Evolutionary conservation across 2,113 vertebrate genomes (phyloP).

Genomic region (Cyanoderma ruficeps): DNA sequence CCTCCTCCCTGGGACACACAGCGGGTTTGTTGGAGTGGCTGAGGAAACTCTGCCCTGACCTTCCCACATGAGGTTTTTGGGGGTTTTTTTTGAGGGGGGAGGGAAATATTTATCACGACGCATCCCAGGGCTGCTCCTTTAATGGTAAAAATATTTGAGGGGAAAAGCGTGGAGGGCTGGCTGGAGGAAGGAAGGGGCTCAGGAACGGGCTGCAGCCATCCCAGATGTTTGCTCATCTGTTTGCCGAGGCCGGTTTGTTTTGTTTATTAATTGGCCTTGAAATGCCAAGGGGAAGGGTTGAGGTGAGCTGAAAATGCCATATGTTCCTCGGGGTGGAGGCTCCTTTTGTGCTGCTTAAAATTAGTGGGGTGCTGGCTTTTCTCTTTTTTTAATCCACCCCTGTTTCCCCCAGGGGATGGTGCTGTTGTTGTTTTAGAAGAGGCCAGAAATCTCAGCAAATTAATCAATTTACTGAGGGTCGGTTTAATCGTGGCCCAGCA

Average conservation of each 20-base stretch:
- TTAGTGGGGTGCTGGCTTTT: conserved; percentile 1
- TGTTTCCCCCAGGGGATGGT: not conserved
- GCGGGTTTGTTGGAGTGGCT: conserved; percentile 41
- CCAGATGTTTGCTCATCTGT: not conserved
- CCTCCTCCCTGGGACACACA: not conserved
- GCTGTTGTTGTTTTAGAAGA: not conserved
- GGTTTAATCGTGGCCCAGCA: not conserved
- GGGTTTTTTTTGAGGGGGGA: not conserved
- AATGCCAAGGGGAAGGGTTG: conserved; percentile 25
- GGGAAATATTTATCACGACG: not conserved
- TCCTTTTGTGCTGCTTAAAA: not conserved
- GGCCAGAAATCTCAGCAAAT: not conserved
- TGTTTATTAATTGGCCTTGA: conserved; percentile 50
- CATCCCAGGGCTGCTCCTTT: not conserved
- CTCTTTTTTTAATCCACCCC: not conserved
- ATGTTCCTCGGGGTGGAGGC: not conserved
- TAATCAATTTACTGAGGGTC: not conserved
- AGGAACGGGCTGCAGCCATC: not conserved
- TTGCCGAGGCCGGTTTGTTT: conserved; percentile 15
- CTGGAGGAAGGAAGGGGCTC: not conserved
- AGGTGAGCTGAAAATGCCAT: conserved; percentile 18
- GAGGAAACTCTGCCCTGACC: not conserved
- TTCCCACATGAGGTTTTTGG: not conserved
- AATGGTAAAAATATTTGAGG: not conserved
- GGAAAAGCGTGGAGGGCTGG: not conserved